Evolutionary conservation across 1,140 invertebrate species (phyloP), one percentile per base, ranked within the genome.

Genomic region (Bradynema listronoti): DNA sequence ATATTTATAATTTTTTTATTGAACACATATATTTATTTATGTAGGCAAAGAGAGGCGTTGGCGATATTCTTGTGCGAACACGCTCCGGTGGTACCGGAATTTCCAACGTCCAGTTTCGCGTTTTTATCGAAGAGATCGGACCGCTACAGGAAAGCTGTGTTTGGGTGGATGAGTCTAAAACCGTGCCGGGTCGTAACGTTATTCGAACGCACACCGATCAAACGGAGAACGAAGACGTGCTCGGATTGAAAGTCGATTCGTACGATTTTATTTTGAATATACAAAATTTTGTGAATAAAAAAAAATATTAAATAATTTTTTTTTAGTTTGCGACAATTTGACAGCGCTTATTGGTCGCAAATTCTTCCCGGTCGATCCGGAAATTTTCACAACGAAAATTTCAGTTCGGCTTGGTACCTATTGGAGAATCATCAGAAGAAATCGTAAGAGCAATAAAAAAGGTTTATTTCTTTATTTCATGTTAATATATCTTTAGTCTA

Each of bases 111-210:
- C 88, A 92, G 69, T 98, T 98, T 80, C 85, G 88, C 80, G 88
- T 77, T 9, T 71, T 76, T 56, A 73, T 73, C 25, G 73, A 66
- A 34, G 63, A 76, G 61, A 59, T 77, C n/a, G 69, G 72, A 0
- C 91, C 92, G 1, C 85, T 95, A 53, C 94, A 96, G 80, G 94
- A 97, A 78, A 92, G 89, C 71, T 90, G 91, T n/a, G 90, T 97
- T 7, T 98, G 94, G 94, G 89, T 97, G 0, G 92, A 97, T 80
- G 92, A 83, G 62, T 78, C 81, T n/a, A 78, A 79, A 83, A 85
- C 52, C 88, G 88, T 86, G 86, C 89, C 27, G 24, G 74, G 56
- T 83, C 87, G 43, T 80, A 89, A 67, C 86, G 88, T 1, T 80
- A 90, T 56, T 87, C 87, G 0, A 87, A 88, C 1, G 86, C 87